A percentile compares a stretch with the other conserved stretches of the same genome.
Conservation (phyloP, 1,140 invertebrate genomes). For the Papilio aristodemus region DNA sequence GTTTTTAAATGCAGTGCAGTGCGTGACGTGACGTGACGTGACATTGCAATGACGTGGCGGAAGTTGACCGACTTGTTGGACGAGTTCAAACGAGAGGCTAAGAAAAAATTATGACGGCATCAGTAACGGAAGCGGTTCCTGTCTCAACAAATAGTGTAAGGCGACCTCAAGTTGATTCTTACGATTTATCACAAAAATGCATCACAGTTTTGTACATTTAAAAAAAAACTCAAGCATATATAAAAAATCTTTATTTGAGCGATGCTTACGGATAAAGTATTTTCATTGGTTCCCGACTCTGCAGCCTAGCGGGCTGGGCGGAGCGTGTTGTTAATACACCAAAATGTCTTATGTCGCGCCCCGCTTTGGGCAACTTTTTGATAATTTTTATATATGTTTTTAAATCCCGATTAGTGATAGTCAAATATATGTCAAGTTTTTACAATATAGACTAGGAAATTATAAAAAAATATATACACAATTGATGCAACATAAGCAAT, state of each 20-base stretch:
- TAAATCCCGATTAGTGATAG: not conserved
- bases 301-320: not conserved
- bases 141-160: not conserved
- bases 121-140: not conserved
- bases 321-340: not conserved
- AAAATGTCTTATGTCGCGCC: not conserved
- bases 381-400: conserved; percentile 17
- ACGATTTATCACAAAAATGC: not conserved
- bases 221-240: not conserved
- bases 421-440: conserved; percentile 8
- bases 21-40: conserved; percentile 53
- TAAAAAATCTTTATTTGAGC: not conserved
- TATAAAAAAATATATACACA: not conserved
- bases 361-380: not conserved
- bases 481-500: conserved; percentile 8
- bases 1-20: conserved; percentile 51
- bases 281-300: not conserved
- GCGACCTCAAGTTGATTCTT: not conserved
- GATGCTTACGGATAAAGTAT: not conserved
- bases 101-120: not conserved
- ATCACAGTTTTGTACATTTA: not conserved
- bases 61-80: conserved; percentile 24
- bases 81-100: not conserved
- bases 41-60: conserved; percentile 28
- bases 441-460: not conserved